These are phyloP conservation scores for Achlya flavicornis DNA, from an alignment of 2,888 invertebrate genomes.

Conservation along the genomic window DNA sequence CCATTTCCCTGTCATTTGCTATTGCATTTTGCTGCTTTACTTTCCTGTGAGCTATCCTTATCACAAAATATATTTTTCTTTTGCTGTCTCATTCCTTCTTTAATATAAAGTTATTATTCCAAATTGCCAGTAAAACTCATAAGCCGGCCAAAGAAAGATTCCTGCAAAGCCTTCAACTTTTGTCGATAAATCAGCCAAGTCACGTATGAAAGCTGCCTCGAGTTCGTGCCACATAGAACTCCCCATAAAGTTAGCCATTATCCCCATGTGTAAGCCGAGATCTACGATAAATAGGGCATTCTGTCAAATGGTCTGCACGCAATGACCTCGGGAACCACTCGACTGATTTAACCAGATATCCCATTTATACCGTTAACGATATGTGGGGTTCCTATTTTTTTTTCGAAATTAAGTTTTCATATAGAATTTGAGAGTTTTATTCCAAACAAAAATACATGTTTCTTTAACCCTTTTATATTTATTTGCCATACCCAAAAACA, in stretches of 20 bases:
- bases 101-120: background rate
- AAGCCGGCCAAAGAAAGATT: conserved; percentile 1
- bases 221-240: background rate
- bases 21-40: too few relatives aligned
- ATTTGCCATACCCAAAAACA: too few relatives aligned
- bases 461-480: too few relatives aligned
- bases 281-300: conserved; percentile 7
- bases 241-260: conserved; percentile 2
- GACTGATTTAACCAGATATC: conserved; percentile 1
- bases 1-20: too few relatives aligned
- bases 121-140: background rate
- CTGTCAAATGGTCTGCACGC: conserved; percentile 9
- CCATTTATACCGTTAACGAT: background rate
- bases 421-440: background rate
- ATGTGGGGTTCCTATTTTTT: background rate
- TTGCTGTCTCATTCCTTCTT: too few relatives aligned
- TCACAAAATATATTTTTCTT: too few relatives aligned
- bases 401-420: too few relatives aligned
- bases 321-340: conserved; percentile 10
- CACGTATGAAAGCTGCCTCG: background rate
- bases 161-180: background rate
- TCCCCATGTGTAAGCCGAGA: conserved; percentile 7
- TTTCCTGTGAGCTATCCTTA: too few relatives aligned
- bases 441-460: background rate
- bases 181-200: conserved; percentile 6